These are phyloP conservation scores for Trichoplusia ni DNA, from an alignment of 1,140 invertebrate genomes.

Conservation along the genomic window DNA sequence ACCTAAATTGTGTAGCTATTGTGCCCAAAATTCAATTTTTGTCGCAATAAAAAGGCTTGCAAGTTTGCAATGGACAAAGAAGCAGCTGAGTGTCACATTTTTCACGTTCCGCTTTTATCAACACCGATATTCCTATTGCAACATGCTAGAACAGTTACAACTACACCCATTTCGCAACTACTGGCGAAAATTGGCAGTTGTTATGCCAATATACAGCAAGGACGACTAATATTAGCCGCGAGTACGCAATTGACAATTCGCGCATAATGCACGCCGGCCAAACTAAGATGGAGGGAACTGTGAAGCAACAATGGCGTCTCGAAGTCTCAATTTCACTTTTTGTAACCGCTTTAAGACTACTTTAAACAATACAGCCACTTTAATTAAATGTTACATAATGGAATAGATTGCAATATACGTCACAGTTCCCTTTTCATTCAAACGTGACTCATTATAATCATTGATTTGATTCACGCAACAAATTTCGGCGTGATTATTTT, in stretches of 20 bases:
- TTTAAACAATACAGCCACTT: background rate
- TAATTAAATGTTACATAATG: slow-evolving; percentile 22
- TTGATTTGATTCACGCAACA: slow-evolving; percentile 43
- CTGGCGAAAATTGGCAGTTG: slow-evolving; percentile 51
- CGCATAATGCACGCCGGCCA: slow-evolving; percentile 1
- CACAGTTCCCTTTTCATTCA: slow-evolving; percentile 1
- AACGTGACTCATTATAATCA: slow-evolving; percentile 42
- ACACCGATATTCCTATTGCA: slow-evolving; percentile 47
- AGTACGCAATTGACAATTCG: slow-evolving; percentile 35
- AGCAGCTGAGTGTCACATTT: too few relatives aligned
- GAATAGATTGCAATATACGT: background rate
- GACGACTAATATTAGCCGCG: slow-evolving; percentile 18
- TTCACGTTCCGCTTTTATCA: slow-evolving; percentile 38
- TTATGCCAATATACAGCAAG: slow-evolving; percentile 36
- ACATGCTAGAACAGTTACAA: too few relatives aligned
- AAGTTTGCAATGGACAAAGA: too few relatives aligned
- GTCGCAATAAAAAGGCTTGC: too few relatives aligned
- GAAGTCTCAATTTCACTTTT: slow-evolving; percentile 3
- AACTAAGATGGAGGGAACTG: background rate
- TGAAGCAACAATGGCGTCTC: too few relatives aligned
- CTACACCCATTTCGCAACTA: slow-evolving; percentile 57
- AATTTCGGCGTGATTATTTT: slow-evolving; percentile 41
- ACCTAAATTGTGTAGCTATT: too few relatives aligned
- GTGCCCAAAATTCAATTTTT: too few relatives aligned
- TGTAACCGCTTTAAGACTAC: background rate